These are phyloP conservation scores for Dendronephthya gigantea DNA, from an alignment of 64 coral and sea anemone genomes.

Conservation along the genomic window DNA sequence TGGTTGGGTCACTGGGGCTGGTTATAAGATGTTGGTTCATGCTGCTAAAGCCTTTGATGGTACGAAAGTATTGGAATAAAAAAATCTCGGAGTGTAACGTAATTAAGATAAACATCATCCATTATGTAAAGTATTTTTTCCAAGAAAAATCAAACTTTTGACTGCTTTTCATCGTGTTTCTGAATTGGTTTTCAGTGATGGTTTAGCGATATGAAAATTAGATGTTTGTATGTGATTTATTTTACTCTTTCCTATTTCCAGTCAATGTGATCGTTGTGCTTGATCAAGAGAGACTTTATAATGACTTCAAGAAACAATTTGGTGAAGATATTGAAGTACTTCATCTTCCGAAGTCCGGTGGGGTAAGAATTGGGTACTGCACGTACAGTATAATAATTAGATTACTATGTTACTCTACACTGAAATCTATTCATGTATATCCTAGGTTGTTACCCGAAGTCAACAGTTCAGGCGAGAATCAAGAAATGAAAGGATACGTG, in stretches of 20 bases:
- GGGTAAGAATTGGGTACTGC: conserved; percentile 37
- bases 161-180: no score
- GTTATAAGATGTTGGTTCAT: conserved; percentile 82
- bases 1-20: conserved; percentile 95
- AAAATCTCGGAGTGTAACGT: no score
- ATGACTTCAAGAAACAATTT: conserved; percentile 99
- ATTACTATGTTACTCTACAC: no score
- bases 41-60: conserved; percentile 85
- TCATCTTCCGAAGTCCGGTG: conserved; percentile 94
- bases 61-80: neutral
- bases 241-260: conserved; percentile 11
- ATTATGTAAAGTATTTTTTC: no score
- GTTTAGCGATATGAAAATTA: no score
- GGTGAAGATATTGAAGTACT: conserved; percentile 74
- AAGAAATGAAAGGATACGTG: conserved; percentile 72
- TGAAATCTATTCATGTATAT: neutral
- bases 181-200: no score
- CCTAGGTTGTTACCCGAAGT: conserved; percentile 73
- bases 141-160: no score
- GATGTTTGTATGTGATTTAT: neutral
- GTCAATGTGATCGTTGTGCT: conserved; percentile 94
- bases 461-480: conserved; percentile 46
- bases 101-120: no score
- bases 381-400: neutral
- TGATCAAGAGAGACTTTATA: conserved; percentile 96